These are phyloP conservation scores for Andinoacara biseriatus DNA, from an alignment of 2,113 vertebrate genomes.

Conservation along the genomic window DNA sequence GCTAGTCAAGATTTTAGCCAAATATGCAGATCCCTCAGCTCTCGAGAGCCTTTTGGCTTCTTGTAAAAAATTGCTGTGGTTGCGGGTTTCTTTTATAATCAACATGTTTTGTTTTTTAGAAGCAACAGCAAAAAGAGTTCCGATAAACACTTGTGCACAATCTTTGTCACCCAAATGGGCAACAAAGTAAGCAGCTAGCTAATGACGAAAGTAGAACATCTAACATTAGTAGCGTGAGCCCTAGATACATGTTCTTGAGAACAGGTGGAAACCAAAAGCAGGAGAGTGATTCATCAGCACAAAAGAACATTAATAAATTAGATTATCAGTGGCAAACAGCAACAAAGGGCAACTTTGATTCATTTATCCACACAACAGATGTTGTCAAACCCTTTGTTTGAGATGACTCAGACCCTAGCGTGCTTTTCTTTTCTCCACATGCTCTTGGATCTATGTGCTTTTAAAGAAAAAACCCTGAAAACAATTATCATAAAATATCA, in stretches of 20 bases:
- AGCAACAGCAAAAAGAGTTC: not conserved
- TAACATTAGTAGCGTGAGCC: slow-evolving; percentile 17
- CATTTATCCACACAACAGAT: not conserved
- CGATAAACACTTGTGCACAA: not conserved
- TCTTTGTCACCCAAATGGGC: not conserved
- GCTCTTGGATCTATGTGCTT: not conserved
- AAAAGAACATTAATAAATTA: not conserved
- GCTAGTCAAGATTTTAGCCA: not conserved
- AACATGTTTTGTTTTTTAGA: not conserved
- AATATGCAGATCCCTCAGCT: not conserved
- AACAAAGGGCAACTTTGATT: not conserved
- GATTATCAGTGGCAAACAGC: not conserved
- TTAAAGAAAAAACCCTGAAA: too few relatives aligned
- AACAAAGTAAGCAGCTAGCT: not conserved
- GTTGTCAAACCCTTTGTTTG: not conserved
- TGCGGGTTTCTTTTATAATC: not conserved
- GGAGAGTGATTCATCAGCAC: not conserved
- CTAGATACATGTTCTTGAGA: not conserved
- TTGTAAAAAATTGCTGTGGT: not conserved
- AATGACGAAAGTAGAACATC: slow-evolving; percentile 15
- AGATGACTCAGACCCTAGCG: not conserved
- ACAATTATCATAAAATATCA: not conserved
- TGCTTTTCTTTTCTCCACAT: not conserved
- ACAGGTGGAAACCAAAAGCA: not conserved
- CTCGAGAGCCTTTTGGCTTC: not conserved